phyloP scores from a whole-genome alignment of 2,113 vertebrate species.

The Macrotis lagotis region DNA sequence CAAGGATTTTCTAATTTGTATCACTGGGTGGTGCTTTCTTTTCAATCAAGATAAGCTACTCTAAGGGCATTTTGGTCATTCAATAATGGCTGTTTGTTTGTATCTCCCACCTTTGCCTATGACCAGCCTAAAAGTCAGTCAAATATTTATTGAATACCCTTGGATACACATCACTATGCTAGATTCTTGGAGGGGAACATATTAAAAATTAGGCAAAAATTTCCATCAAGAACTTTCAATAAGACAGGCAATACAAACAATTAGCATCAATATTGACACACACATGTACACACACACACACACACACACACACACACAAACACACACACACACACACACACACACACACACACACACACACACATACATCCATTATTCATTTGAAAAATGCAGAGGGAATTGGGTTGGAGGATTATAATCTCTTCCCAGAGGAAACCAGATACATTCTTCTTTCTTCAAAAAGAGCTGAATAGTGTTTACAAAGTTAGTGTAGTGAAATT shows the following conservation, averaged over 20 bases:
- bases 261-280: not conserved
- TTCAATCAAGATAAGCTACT: not conserved
- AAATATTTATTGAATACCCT: not conserved
- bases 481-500: not conserved
- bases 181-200: not conserved
- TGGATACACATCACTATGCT: not conserved
- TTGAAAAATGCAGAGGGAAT: not conserved
- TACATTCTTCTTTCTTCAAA: not conserved
- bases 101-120: not conserved
- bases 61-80: not conserved
- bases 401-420: no score
- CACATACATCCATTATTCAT: no score
- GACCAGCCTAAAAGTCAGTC: not conserved
- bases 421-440: not conserved
- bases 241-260: not conserved
- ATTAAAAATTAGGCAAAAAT: not conserved
- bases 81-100: not conserved
- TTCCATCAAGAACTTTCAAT: not conserved
- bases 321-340: no score
- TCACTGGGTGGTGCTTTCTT: not conserved
- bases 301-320: no score
- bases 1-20: not conserved
- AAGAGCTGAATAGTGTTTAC: not conserved
- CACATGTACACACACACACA: no score
- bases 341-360: no score